These are phyloP conservation scores for Drosophila bipectinata DNA, from an alignment of 1,140 invertebrate genomes.

Conservation along the genomic window DNA sequence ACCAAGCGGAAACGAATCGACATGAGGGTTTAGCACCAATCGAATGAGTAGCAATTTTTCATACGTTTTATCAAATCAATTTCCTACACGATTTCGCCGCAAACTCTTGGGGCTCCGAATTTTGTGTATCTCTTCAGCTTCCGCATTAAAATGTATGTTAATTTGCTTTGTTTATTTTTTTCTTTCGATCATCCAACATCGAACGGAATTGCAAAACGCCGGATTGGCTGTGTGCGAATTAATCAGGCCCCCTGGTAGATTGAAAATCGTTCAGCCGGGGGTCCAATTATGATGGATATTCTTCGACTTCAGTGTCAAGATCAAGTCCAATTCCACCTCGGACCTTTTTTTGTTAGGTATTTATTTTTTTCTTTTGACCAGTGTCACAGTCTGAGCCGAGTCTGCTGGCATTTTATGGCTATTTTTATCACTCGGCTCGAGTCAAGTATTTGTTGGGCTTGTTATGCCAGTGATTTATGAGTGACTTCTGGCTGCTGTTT, in stretches of 20 bases:
- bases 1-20: conserved; percentile 49
- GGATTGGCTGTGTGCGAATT: conserved; percentile 36
- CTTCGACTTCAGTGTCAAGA: conserved; percentile 66
- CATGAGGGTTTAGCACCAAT: conserved; percentile 29
- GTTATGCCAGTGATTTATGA: conserved; percentile 56
- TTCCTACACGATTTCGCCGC: conserved; percentile 51
- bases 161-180: conserved; percentile 42
- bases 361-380: conserved; percentile 4
- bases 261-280: conserved; percentile 30
- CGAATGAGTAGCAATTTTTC: conserved; percentile 40
- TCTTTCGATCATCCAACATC: conserved; percentile 7
- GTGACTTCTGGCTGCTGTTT: conserved; percentile 46
- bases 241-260: conserved; percentile 30
- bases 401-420: conserved; percentile 51
- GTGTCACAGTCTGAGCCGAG: conserved; percentile 26
- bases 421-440: conserved; percentile 58
- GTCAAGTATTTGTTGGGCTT: conserved; percentile 43
- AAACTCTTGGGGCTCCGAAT: conserved; percentile 32
- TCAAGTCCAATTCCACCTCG: conserved; percentile 46
- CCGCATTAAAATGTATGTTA: conserved; percentile 71
- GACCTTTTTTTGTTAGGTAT: conserved; percentile 39
- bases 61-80: conserved; percentile 42
- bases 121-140: conserved; percentile 43
- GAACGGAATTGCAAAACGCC: conserved; percentile 41
- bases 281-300: conserved; percentile 42